These are phyloP conservation scores for Phortica magna DNA, from an alignment of 2,888 invertebrate species.

Conservation along the genomic window DNA sequence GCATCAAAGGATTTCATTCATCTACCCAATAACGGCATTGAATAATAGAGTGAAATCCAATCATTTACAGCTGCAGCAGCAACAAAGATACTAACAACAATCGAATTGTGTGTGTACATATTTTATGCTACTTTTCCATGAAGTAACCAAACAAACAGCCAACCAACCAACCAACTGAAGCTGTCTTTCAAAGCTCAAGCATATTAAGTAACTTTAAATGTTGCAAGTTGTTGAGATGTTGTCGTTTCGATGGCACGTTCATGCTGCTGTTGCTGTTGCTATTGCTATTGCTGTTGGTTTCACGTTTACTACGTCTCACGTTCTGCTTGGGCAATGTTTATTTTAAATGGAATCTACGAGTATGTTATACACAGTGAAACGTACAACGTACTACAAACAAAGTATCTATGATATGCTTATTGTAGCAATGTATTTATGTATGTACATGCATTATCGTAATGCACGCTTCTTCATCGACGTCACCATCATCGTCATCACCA, in stretches of 20 bases:
- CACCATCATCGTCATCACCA: neutral
- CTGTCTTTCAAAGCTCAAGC: conserved; percentile 6
- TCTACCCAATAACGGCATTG: conserved; percentile 34
- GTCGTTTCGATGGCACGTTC: neutral
- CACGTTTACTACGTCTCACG: neutral
- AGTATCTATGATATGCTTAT: conserved; percentile 27
- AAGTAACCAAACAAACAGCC: neutral
- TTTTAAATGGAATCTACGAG: conserved; percentile 27
- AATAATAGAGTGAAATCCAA: conserved; percentile 31
- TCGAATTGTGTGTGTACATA: no score
- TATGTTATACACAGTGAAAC: neutral
- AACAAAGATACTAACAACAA: no score
- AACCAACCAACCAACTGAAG: neutral
- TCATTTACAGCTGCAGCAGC: neutral
- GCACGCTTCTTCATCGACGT: neutral
- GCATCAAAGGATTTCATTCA: conserved; percentile 40
- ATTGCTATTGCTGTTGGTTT: neutral
- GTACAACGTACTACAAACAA: neutral
- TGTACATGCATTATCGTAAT: neutral
- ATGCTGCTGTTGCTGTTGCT: conserved; percentile 11
- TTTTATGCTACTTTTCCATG: no score
- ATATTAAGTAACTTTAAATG: conserved; percentile 30
- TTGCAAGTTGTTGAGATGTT: neutral
- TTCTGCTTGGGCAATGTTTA: conserved; percentile 5
- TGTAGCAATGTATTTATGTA: neutral